Evolutionary conservation across 2,888 invertebrate species (phyloP), one percentile per base, ranked within the genome.

Genomic region (Bhutanitis thaidina): DNA sequence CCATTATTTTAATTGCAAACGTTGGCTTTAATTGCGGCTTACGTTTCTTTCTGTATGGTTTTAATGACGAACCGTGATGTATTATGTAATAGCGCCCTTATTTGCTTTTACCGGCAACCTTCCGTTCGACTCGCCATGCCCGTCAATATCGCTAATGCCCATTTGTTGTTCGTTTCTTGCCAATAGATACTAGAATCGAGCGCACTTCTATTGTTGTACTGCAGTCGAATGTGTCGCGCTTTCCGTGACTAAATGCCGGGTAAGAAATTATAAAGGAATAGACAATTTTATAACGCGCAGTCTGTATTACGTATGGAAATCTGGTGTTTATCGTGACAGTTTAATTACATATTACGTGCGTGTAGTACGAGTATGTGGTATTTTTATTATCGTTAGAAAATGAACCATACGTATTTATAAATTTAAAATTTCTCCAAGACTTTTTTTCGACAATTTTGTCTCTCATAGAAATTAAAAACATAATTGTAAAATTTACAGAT

Each of bases 1-100:
- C 80, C 74, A 89, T 89, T 89, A 89, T 85, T 85, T 87, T 89
- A 89, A 89, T 89, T 86, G 87, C 79, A 60, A 78, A 75, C 71
- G 64, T 69, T 67, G 65, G 71, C 71, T 77, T 76, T 82, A 83
- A 87, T 85, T 80, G 78, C 65, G 59, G 74, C 73, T 69, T 77
- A 70, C 63, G 68, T 80, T 80, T 83, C 74, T 75, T 80, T 81
- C 65, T 77, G 65, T 77, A 65, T 74, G 62, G 64, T 72, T 76
- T 71, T 61, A 65, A 62, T 62, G 60, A 61, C 60, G 56, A 56
- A 58, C 57, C 59, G 61, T 65, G 65, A 66, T 64, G 62, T 67
- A 63, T 62, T 62, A 64, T 61, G 54, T 59, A 58, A 57, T 58
- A 36, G 43, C 53, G 58, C 56, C 62, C 61, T 61, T 66, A 57